Percentiles rank a stretch among this genome's conserved stretches.
Evolutionary conservation across 2,888 invertebrate genomes (phyloP).

Genomic region (Zaprionus bogoriensis): DNA sequence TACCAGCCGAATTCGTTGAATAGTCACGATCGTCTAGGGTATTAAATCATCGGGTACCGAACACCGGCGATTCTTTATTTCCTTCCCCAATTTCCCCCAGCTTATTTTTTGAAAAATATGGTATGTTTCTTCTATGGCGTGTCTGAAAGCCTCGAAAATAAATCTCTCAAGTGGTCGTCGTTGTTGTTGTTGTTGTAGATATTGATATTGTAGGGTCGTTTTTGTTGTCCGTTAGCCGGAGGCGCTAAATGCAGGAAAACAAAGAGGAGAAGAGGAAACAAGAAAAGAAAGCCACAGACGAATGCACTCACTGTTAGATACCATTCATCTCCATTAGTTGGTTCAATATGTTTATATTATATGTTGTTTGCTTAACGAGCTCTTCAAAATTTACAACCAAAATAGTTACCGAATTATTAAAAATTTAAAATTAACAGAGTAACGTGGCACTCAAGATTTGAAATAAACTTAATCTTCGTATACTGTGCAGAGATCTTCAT

Average conservation of each 20-base stretch:
- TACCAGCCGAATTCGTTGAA: no score
- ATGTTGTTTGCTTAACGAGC: no score
- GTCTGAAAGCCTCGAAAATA: slow-evolving; percentile 23
- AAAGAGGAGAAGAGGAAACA: not conserved
- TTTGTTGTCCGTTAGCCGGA: slow-evolving; percentile 41
- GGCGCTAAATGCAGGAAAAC: slow-evolving; percentile 72
- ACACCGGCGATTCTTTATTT: not conserved
- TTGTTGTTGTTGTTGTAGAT: slow-evolving; percentile 7
- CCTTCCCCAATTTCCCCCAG: not conserved
- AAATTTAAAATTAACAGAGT: no score
- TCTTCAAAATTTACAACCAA: no score
- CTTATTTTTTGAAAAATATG: not conserved
- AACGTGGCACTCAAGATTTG: no score
- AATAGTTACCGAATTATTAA: no score
- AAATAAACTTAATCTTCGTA: no score
- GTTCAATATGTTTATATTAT: no score
- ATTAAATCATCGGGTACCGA: not conserved
- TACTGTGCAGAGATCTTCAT: no score
- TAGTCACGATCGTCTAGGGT: not conserved
- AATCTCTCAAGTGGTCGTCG: slow-evolving; percentile 62
- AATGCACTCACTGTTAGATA: no score
- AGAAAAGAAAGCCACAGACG: not conserved
- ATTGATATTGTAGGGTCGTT: slow-evolving; percentile 27
- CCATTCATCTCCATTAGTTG: no score
- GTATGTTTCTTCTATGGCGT: slow-evolving; percentile 19